These are phyloP conservation scores for Pelobates cultripes DNA, from an alignment of 2,797 vertebrate genomes.

Conservation along the genomic window DNA sequence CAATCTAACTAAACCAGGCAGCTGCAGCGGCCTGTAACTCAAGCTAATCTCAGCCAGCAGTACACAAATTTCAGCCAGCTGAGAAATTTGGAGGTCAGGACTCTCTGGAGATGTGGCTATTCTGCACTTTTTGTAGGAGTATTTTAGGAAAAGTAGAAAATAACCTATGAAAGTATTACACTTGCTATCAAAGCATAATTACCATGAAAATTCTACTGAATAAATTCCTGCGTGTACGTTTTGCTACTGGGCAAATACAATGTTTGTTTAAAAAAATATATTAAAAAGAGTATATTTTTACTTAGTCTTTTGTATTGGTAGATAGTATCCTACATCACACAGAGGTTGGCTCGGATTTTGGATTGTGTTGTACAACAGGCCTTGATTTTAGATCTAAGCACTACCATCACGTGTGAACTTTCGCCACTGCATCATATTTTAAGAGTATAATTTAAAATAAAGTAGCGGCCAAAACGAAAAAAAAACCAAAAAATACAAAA, in stretches of 20 bases:
- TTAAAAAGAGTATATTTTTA: not conserved
- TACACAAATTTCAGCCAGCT: no score
- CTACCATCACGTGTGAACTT: not conserved
- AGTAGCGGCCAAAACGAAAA: not conserved
- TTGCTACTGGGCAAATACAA: not conserved
- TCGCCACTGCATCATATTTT: not conserved
- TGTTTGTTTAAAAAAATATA: not conserved
- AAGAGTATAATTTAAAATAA: slow-evolving; percentile 21
- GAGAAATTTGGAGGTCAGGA: no score
- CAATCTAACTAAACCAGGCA: no score
- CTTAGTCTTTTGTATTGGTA: not conserved
- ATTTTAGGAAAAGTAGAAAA: no score
- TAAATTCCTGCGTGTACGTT: not conserved
- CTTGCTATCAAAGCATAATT: no score
- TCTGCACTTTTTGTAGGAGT: no score
- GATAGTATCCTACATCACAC: not conserved
- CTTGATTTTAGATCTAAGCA: not conserved
- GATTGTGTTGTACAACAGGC: not conserved
- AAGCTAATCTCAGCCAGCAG: no score
- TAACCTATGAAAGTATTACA: no score
- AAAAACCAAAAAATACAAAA: not conserved
- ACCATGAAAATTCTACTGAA: not conserved
- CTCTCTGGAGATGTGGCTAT: no score
- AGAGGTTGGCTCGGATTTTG: no score
- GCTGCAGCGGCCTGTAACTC: no score